Evolutionary conservation across 2,797 vertebrate species (phyloP), one percentile per base, ranked within the genome.

Genomic region (Hapalemur alaotrensis): DNA sequence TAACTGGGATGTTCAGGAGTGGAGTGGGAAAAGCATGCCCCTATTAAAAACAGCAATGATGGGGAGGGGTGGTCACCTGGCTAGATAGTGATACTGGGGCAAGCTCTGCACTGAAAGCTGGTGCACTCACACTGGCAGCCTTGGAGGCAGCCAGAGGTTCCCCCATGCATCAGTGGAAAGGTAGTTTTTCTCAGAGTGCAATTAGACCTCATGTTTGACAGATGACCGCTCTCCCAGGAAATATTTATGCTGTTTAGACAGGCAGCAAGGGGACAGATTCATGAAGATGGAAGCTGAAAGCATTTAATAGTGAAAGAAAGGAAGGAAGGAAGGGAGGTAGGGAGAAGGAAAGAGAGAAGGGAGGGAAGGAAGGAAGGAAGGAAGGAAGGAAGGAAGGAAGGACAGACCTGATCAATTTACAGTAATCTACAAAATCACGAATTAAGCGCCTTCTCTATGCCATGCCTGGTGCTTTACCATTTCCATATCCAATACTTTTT

Each of bases 131-230:
- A 41, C 59, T 2, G 69, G 67, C 46, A 76, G 61, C 72, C 38
- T 95, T 5, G 0, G 28, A n/a, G 32, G 59, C 83, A 90, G 82
- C 78, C 95, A 75, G 89, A 97, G 93, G 86, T 93, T 95, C 83
- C 73, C 83, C 63, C 84, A 72, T 75, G 87, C 59, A 91, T 92
- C 93, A 93, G 69, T 35, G 35, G 65, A 90, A 89, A 96, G 92
- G 89, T 93, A 78, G 83, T 97, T 96, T 95, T 93, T 76, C 89
- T 95, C 78, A 18, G 43, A 82, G 83, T 30, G 84, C 95, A 97
- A 96, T 96, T 97, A 97, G 95, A 81, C 43, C 69, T 95, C 81
- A 72, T 91, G 93, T 95, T 97, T 93, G 95, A 96, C 95, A 84
- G 94, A 20, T 96, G 92, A 96, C 93, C 88, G 95, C 89, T 94